Base-by-base conservation (phyloP, 2,113 vertebrate genomes). In the Phaethornis superciliosus region DNA sequence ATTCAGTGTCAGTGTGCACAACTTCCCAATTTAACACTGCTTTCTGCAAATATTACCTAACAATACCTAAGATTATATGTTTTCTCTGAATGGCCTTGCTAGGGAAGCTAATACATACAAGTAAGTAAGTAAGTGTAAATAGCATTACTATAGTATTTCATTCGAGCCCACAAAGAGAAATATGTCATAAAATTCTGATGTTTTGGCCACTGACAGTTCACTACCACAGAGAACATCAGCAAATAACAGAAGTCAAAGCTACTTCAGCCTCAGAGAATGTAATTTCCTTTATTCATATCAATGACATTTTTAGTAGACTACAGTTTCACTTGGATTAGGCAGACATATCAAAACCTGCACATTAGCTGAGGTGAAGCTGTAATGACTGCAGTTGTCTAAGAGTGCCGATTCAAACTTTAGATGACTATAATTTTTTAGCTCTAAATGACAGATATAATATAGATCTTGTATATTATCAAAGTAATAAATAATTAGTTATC, bases 401-500 rank as follows among this genome's bases (percentile, higher is more conserved):
- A 70, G 60, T 52, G 80, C 85, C 88, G 81, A 94, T 88, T 40
- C 6, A 10, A 95, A 94, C 44, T 95, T 89, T 51, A 91, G 93
- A 96, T 77, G 10, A 94, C 84, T 95, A 74, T 87, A 96, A 97
- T 92, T 89, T 95, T 56, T 70, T 93, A 92, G 49, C 44, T 92
- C 60, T 35, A 90, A 91, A 82, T 80, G 87, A 85, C 94, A 97
- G 95, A 87, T 77, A 89, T 83, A 93, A 93, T 68, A 93, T 82
- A 90, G 82, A 92, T 51, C 78, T 94, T 17, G 0, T 80, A 84
- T 81, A 94, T 47, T 51, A 28, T 91, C 60, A 56, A 91, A 63
- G 68, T 89, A 96, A 95, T 96, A 97, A 97, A 97, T 95, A 95
- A 93, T 96, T 96, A 96, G 96, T 69, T 87, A 96, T 86, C 30